Conservation (phyloP, 2,888 invertebrate species). For the Brachypalpus laphriformis region DNA sequence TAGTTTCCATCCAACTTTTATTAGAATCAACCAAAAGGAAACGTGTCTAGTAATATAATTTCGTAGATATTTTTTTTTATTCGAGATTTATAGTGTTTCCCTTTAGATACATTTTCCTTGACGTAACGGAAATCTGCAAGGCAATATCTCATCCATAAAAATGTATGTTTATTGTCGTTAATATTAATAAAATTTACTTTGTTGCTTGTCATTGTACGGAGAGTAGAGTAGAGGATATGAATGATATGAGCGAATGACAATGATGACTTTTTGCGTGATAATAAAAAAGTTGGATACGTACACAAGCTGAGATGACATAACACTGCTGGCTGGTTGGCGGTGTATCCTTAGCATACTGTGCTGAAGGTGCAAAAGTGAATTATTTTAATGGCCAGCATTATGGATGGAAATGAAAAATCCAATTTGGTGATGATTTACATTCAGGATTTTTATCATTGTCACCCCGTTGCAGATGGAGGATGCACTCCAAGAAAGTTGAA, state of each 20-base stretch:
- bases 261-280: constrained; percentile 59
- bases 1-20: constrained; percentile 48
- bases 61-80: constrained; percentile 23
- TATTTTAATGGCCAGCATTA: constrained; percentile 66
- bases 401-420: constrained; percentile 55
- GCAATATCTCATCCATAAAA: constrained; percentile 74
- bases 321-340: not conserved
- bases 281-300: constrained; percentile 54
- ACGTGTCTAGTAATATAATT: constrained; percentile 71
- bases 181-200: constrained; percentile 70
- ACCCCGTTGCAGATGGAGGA: not conserved
- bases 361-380: constrained; percentile 69
- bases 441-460: constrained; percentile 35
- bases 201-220: constrained; percentile 30
- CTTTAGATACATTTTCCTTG: constrained; percentile 28
- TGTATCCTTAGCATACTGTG: constrained; percentile 1
- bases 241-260: constrained; percentile 61
- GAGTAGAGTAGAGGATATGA: constrained; percentile 32
- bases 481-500: no score
- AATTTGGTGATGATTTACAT: constrained; percentile 63
- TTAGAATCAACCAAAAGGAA: constrained; percentile 45
- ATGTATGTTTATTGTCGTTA: constrained; percentile 74
- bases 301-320: constrained; percentile 1
- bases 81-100: constrained; percentile 57
- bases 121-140: constrained; percentile 67